Conservation (phyloP, 2,113 vertebrate species). For the Syngnathus scovelli region DNA sequence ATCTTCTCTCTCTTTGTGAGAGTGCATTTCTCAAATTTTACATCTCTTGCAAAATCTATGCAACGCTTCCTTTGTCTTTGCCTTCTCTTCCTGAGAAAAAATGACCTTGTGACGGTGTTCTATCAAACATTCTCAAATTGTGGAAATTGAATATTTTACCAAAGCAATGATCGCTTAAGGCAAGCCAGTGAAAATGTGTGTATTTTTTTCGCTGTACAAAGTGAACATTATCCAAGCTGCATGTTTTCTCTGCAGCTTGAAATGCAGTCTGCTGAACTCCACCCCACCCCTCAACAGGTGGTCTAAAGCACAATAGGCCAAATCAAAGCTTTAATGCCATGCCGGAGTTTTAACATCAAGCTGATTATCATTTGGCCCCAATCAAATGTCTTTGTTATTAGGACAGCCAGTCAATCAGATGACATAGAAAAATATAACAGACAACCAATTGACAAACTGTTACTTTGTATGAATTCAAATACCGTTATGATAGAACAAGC, state of each 20-base stretch:
- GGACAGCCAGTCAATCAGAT: not conserved
- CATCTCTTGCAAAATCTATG: slow-evolving; percentile 25
- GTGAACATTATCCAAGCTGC: slow-evolving; percentile 19
- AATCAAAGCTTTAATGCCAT: slow-evolving; percentile 50
- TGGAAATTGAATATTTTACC: slow-evolving; percentile 31
- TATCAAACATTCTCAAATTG: slow-evolving; percentile 31
- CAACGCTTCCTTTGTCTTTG: slow-evolving; percentile 27
- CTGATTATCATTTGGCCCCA: slow-evolving; percentile 54
- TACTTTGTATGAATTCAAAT: not conserved
- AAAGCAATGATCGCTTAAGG: slow-evolving; percentile 22
- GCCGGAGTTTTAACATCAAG: slow-evolving; percentile 3
- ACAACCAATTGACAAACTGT: not conserved
- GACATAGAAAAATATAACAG: not conserved
- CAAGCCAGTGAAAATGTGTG: slow-evolving; percentile 1
- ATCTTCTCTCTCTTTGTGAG: not conserved
- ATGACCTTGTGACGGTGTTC: slow-evolving; percentile 12
- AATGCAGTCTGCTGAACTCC: not conserved
- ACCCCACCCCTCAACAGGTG: not conserved
- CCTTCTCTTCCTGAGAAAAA: slow-evolving; percentile 13
- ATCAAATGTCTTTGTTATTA: slow-evolving; percentile 64
- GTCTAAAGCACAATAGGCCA: not conserved
- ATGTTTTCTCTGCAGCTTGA: slow-evolving; percentile 26
- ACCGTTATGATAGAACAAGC: too few species aligned
- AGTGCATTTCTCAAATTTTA: not conserved
- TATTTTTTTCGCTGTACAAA: slow-evolving; percentile 18